These are phyloP conservation scores for Acanthis flammea DNA, from an alignment of 2,797 vertebrate genomes.

Conservation along the genomic window DNA sequence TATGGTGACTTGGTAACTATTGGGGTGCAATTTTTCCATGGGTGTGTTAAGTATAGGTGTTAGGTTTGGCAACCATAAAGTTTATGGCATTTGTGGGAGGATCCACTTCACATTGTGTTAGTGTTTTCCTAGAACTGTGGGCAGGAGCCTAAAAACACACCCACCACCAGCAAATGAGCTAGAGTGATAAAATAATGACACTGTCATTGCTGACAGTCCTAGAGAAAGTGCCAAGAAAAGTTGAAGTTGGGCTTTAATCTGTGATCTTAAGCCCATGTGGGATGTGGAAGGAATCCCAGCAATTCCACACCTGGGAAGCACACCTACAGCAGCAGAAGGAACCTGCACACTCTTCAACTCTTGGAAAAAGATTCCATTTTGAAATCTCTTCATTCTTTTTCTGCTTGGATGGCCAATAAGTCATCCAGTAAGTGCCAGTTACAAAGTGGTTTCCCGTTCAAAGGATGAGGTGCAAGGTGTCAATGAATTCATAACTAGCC, in stretches of 20 bases:
- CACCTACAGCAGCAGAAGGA: neutral
- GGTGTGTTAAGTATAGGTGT: neutral
- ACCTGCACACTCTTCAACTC: neutral
- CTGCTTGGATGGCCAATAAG: neutral
- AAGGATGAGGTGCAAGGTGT: neutral
- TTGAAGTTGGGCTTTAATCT: neutral
- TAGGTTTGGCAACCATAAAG: neutral
- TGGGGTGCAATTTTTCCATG: neutral
- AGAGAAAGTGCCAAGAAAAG: neutral
- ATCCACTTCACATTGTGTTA: neutral
- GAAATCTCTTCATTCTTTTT: neutral
- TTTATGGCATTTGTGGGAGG: neutral
- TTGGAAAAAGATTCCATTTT: neutral
- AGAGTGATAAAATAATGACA: neutral
- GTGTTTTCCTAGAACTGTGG: neutral
- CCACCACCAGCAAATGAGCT: neutral
- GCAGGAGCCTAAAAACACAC: neutral
- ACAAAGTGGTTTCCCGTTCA: neutral
- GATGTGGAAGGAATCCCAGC: neutral
- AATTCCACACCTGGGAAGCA: neutral
- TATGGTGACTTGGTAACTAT: neutral
- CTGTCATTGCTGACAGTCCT: neutral
- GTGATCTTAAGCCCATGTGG: neutral
- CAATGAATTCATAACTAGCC: neutral
- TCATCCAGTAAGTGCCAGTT: neutral